Conservation (phyloP, 1,140 invertebrate genomes). For the Belonocnema kinseyi region DNA sequence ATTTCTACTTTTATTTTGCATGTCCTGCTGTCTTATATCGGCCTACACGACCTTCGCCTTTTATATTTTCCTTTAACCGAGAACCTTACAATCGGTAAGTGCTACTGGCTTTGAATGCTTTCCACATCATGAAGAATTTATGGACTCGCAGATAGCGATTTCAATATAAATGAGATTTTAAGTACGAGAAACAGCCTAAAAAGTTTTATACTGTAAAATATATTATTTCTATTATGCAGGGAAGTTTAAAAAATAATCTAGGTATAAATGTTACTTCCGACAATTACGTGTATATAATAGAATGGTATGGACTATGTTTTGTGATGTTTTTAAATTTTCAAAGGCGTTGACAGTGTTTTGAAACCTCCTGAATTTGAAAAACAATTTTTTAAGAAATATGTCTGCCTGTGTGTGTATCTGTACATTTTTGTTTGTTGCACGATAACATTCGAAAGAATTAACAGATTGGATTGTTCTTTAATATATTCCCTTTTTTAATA, state of each 20-base stretch:
- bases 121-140: constrained; percentile 61
- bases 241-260: constrained; percentile 55
- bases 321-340: too few species aligned
- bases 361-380: too few species aligned
- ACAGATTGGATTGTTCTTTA: too few species aligned
- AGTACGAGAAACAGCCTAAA: constrained; percentile 52
- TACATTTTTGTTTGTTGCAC: too few species aligned
- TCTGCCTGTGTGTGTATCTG: too few species aligned
- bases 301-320: too few species aligned
- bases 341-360: too few species aligned
- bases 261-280: constrained; percentile 52
- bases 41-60: neutral
- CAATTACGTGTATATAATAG: too few species aligned
- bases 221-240: constrained; percentile 54
- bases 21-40: constrained; percentile 14
- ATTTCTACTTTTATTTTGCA: constrained; percentile 23
- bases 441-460: too few species aligned
- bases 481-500: too few species aligned
- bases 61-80: neutral
- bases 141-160: constrained; percentile 61
- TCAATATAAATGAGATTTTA: constrained; percentile 70
- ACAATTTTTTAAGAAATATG: too few species aligned
- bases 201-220: constrained; percentile 43
- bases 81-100: constrained; percentile 4
- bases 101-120: constrained; percentile 16